phyloP scores from a whole-genome alignment of 2,113 vertebrate genomes.

The Eleginops maclovinus region DNA sequence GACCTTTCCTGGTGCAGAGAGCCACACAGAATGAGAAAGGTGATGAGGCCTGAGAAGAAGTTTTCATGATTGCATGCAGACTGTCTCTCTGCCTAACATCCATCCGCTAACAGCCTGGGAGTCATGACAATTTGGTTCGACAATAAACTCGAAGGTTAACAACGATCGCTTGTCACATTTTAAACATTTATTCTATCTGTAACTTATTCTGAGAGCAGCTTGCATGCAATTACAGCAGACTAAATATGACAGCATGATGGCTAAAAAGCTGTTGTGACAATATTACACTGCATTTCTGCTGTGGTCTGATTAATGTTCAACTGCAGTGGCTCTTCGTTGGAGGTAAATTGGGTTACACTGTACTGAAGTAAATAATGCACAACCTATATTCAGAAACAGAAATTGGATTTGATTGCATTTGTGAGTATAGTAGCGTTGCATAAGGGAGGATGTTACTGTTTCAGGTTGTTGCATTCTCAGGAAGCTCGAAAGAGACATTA shows the following conservation, averaged over 20 bases:
- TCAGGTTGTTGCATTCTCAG: neutral
- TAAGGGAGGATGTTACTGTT: neutral
- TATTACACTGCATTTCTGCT: slow-evolving; percentile 7
- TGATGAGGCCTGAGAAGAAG: slow-evolving; percentile 31
- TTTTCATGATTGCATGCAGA: slow-evolving; percentile 22
- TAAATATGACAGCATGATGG: slow-evolving; percentile 23
- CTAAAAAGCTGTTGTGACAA: slow-evolving; percentile 17
- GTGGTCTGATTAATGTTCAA: slow-evolving; percentile 3
- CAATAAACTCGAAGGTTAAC: slow-evolving; percentile 24
- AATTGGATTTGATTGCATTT: neutral
- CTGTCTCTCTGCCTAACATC: slow-evolving; percentile 19
- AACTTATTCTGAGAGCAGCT: slow-evolving; percentile 28
- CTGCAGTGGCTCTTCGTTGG: neutral
- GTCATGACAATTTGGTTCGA: slow-evolving; percentile 33
- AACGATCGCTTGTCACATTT: slow-evolving; percentile 27
- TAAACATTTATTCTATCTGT: slow-evolving; percentile 16
- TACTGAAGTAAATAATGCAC: slow-evolving; percentile 21
- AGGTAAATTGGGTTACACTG: slow-evolving; percentile 8
- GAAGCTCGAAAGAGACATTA: neutral
- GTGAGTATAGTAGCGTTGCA: neutral
- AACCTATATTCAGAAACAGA: neutral
- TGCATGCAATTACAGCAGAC: slow-evolving; percentile 16
- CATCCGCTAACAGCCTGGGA: slow-evolving; percentile 15
- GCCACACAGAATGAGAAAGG: slow-evolving; percentile 18
- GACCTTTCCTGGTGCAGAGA: slow-evolving; percentile 50